These are phyloP conservation scores for Hipparchia semele DNA, from an alignment of 2,888 invertebrate species.

Conservation along the genomic window DNA sequence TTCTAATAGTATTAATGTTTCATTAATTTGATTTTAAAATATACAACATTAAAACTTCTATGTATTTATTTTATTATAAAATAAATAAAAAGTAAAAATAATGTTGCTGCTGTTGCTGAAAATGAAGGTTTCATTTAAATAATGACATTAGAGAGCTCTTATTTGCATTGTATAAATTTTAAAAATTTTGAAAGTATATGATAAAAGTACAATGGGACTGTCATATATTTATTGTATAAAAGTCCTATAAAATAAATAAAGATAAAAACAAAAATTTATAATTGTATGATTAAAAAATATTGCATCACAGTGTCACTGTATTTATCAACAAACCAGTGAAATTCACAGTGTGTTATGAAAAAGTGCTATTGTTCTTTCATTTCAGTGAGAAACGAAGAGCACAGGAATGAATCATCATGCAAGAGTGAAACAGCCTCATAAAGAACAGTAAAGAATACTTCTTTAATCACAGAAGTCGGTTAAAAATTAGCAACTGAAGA, in stretches of 20 bases:
- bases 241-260: no score
- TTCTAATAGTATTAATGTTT: no score
- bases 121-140: neutral
- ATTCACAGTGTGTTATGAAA: slow-evolving; percentile 62
- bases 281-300: no score
- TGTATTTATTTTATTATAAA: no score
- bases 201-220: no score
- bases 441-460: neutral
- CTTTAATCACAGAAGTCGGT: no score
- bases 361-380: slow-evolving; percentile 66
- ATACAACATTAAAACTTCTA: no score
- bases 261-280: no score
- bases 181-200: no score
- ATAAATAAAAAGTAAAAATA: no score
- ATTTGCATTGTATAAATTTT: neutral
- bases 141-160: neutral
- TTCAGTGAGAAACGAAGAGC: slow-evolving; percentile 55
- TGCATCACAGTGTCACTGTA: neutral
- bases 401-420: slow-evolving; percentile 26
- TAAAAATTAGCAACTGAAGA: neutral
- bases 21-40: no score
- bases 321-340: neutral
- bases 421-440: neutral
- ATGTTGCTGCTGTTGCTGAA: neutral
- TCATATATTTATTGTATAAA: no score